A percentile compares a stretch with the other conserved stretches of the same genome.
These are phyloP conservation scores for Itoplectis maculator DNA, from an alignment of 2,888 invertebrate species.

Conservation along the genomic window DNA sequence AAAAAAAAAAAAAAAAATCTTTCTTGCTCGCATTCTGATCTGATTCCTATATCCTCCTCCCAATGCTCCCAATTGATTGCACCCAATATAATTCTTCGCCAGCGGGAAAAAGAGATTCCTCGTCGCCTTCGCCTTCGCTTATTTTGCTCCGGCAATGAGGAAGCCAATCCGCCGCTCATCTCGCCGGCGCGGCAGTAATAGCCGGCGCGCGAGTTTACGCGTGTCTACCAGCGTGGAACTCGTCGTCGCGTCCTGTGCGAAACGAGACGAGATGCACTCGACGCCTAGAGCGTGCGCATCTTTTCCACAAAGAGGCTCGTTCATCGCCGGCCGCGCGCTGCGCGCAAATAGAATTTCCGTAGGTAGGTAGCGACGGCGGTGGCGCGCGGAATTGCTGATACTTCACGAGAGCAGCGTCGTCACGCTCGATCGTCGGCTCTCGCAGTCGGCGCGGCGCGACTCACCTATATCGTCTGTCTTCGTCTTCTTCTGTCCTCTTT, in stretches of 20 bases:
- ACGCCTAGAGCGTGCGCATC: too few species aligned
- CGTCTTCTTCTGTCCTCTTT: too few species aligned
- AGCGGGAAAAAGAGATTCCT: too few species aligned
- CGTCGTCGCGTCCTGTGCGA: background rate
- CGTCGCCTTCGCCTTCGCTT: background rate
- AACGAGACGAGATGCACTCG: conserved; percentile 9
- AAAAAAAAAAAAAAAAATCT: too few species aligned
- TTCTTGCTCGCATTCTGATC: too few species aligned
- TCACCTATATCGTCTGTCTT: conserved; percentile 23
- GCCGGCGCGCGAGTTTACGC: background rate
- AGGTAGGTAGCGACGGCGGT: conserved; percentile 6
- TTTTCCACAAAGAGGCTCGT: conserved; percentile 24
- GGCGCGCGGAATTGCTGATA: conserved; percentile 7
- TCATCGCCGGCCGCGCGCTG: conserved; percentile 17
- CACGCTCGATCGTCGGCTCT: conserved; percentile 33
- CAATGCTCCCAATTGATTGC: too few species aligned
- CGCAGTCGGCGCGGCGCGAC: conserved; percentile 66
- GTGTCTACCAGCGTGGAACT: background rate
- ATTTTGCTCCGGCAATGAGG: background rate
- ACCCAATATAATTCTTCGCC: too few species aligned
- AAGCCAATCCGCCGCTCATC: background rate
- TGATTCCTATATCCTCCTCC: too few species aligned
- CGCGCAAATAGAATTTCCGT: conserved; percentile 27
- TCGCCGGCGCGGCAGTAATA: background rate
- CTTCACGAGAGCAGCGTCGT: conserved; percentile 28